A percentile compares a stretch with the other conserved stretches of the same genome.
These are phyloP conservation scores for Hydractinia symbiolongicarpus DNA, from an alignment of 30 jellyfish, hydroid and myxozoan species.

Conservation along the genomic window DNA sequence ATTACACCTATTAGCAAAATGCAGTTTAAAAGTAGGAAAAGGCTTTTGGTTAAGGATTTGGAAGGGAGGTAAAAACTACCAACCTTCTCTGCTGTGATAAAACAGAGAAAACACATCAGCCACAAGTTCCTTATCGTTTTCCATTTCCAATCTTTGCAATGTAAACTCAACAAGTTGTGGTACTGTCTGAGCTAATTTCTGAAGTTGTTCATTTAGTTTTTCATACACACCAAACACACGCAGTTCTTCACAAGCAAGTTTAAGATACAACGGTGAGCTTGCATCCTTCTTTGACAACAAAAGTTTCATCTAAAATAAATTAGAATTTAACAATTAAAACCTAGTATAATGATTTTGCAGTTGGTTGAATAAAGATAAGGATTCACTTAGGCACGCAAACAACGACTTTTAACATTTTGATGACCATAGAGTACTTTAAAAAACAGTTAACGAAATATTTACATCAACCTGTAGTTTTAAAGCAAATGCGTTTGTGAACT, in stretches of 20 bases:
- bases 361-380: too few species aligned
- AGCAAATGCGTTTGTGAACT: too few species aligned
- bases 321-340: too few species aligned
- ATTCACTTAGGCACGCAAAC: too few species aligned
- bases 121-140: slow-evolving; percentile 54
- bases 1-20: too few species aligned
- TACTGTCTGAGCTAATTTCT: slow-evolving; percentile 63
- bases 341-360: too few species aligned
- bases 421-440: too few species aligned
- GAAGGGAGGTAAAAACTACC: neutral
- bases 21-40: too few species aligned
- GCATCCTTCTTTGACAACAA: slow-evolving; percentile 77
- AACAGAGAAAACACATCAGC: slow-evolving; percentile 37
- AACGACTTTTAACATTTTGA: too few species aligned
- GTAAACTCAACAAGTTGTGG: slow-evolving; percentile 54
- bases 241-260: slow-evolving; percentile 85
- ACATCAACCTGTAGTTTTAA: too few species aligned
- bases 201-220: slow-evolving; percentile 55
- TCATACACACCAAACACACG: slow-evolving; percentile 84
- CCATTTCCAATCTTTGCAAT: slow-evolving; percentile 53
- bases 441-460: too few species aligned
- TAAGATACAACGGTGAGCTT: slow-evolving; percentile 65
- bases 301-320: slow-evolving; percentile 63
- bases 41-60: too few species aligned
- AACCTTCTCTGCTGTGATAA: slow-evolving; percentile 57